These are phyloP conservation scores for Mormoops blainvillei DNA, from an alignment of 2,113 vertebrate genomes.

Conservation along the genomic window DNA sequence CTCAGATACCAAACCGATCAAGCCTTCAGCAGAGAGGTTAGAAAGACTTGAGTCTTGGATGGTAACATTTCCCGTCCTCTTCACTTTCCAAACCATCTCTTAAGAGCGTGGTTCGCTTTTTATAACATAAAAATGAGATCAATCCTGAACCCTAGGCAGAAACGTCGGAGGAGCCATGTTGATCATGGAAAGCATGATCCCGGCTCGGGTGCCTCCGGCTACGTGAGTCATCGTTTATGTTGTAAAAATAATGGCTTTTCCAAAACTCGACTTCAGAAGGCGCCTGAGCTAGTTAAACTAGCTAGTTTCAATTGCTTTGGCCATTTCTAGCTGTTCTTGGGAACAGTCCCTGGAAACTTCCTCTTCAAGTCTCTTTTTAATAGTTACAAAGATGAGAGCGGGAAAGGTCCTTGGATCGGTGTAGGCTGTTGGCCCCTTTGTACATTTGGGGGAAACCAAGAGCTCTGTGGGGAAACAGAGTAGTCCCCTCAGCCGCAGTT, in stretches of 20 bases:
- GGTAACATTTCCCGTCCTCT: too few species aligned
- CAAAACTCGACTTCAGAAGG: slow-evolving; percentile 14
- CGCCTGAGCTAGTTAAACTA: slow-evolving; percentile 10
- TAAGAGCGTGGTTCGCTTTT: not conserved
- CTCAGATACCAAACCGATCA: not conserved
- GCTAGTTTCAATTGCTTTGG: not conserved
- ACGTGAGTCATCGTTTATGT: not conserved
- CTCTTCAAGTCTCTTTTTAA: not conserved
- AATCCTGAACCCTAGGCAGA: not conserved
- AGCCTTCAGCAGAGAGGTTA: too few species aligned
- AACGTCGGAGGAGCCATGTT: not conserved
- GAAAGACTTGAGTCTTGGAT: not conserved
- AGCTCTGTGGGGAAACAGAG: not conserved
- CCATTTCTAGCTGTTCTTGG: not conserved
- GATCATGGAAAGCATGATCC: not conserved
- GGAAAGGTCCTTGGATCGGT: not conserved
- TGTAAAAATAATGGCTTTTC: slow-evolving; percentile 23
- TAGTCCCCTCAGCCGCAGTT: not conserved
- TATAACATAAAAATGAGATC: not conserved
- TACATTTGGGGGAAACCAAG: not conserved
- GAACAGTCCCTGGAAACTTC: not conserved
- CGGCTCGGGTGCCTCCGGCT: not conserved
- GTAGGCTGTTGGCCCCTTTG: too few species aligned
- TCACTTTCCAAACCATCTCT: not conserved
- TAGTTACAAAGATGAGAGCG: not conserved